These are phyloP conservation scores for Gerosis bhagava DNA, from an alignment of 2,888 invertebrate genomes.

Conservation along the genomic window DNA sequence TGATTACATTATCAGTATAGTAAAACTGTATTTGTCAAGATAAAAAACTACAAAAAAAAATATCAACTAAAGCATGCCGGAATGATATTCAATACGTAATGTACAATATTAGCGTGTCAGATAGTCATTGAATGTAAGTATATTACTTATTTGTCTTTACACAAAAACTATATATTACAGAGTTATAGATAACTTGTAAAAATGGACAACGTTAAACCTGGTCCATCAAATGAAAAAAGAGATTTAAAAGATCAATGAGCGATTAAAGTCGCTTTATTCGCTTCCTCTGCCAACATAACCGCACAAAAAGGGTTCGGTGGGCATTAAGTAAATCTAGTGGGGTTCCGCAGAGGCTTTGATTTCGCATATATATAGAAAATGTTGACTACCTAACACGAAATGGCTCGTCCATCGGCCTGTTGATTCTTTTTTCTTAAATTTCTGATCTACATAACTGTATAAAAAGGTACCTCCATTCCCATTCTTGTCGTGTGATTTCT, in stretches of 20 bases:
- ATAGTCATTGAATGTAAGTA: no score
- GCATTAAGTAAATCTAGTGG: conserved; percentile 43
- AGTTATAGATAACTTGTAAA: no score
- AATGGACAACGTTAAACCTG: neutral
- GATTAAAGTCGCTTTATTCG: conserved; percentile 1
- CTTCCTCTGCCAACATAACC: conserved; percentile 1
- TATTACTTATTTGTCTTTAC: no score
- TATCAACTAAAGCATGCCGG: no score
- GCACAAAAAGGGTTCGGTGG: conserved; percentile 26
- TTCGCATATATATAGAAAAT: conserved; percentile 43
- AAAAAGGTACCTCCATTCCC: conserved; percentile 79
- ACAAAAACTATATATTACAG: no score
- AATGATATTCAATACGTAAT: no score
- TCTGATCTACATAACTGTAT: no score
- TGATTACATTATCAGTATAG: no score
- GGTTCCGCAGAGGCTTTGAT: conserved; percentile 38
- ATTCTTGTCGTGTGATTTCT: conserved; percentile 69
- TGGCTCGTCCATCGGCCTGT: neutral
- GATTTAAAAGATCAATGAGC: conserved; percentile 2
- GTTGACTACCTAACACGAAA: conserved; percentile 41
- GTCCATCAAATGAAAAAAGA: conserved; percentile 1
- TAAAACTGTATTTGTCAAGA: no score
- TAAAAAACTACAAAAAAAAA: no score
- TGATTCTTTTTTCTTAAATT: no score
- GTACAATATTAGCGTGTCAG: no score